Conservation (phyloP, 2,888 invertebrate genomes). For the Capitulum mitella region DNA sequence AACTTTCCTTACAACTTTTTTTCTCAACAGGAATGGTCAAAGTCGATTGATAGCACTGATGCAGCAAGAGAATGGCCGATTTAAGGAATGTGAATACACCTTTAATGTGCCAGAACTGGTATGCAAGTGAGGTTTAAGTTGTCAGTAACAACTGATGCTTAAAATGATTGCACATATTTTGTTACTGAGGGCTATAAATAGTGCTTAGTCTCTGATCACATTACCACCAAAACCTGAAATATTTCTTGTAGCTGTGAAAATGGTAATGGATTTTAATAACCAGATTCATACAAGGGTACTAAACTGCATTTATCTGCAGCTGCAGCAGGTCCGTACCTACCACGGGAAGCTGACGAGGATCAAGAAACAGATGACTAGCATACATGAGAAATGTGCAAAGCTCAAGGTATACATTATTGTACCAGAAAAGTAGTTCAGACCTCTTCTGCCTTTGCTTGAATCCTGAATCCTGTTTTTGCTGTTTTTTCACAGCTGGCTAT, state of each 20-base stretch:
- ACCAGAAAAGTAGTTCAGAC: too few species aligned
- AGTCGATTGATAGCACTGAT: neutral
- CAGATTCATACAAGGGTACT: neutral
- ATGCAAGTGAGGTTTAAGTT: neutral
- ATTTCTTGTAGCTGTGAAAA: neutral
- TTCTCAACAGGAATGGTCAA: neutral
- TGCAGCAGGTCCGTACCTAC: neutral
- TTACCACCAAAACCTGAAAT: neutral
- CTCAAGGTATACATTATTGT: too few species aligned
- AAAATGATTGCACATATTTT: neutral
- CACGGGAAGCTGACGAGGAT: neutral
- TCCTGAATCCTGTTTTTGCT: too few species aligned
- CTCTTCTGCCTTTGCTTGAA: too few species aligned
- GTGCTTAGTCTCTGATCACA: neutral
- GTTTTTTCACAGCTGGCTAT: too few species aligned
- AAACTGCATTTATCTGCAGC: neutral
- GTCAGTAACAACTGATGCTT: neutral
- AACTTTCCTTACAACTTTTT: neutral
- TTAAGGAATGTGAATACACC: neutral
- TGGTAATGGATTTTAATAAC: neutral
- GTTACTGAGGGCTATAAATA: neutral
- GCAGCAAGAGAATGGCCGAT: slow-evolving; percentile 3
- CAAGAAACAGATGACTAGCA: neutral
- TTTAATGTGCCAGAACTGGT: neutral
- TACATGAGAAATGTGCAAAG: neutral